Evolutionary conservation across 2,797 vertebrate species (phyloP), one percentile per base, ranked within the genome.

Genomic region (Crocidura indochinensis): DNA sequence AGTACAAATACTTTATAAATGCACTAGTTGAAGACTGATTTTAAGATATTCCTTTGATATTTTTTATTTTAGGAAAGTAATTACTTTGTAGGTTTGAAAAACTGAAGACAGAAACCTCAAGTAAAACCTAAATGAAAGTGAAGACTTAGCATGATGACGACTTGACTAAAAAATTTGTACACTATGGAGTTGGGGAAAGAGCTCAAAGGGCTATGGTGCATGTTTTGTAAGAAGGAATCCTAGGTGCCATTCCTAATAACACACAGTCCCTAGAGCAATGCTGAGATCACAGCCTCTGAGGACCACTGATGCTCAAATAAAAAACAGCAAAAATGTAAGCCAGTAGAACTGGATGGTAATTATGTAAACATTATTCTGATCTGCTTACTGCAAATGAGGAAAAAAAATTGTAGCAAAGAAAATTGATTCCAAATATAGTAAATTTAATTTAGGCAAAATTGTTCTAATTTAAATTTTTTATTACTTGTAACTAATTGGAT

Each of bases 371-470:
- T 72, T 76, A 38, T 14, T 64, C 73, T 82, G 80, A 87, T 84
- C 24, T 90, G 80, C 38, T 82, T 82, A 79, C 7, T 90, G 0
- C n/a, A 92, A 86, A 12, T 93, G 60, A 92, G n/a, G 67, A 73
- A 88, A 92, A 94, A 22, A 3, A 87, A 78, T 47, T 80, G 2
- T 0, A 88, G 26, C 31, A 90, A 87, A 92, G 56, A 86, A 91
- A 73, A 8, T 8, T 9, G 71, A 87, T 69, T 53, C 11, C 31
- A 94, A 78, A 85, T n/a, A 46, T 1, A 91, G 10, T 64, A 82
- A 76, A 89, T 75, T 68, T 75, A 91, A 78, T 47, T 91, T 72
- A 64, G n/a, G 3, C 10, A 79, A 65, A 82, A 12, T 44, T 80
- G 31, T 81, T 85, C 72, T 91, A 44, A 77, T 64, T 75, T 91